These are phyloP conservation scores for Thereva unica DNA, from an alignment of 2,888 invertebrate species.

Conservation along the genomic window DNA sequence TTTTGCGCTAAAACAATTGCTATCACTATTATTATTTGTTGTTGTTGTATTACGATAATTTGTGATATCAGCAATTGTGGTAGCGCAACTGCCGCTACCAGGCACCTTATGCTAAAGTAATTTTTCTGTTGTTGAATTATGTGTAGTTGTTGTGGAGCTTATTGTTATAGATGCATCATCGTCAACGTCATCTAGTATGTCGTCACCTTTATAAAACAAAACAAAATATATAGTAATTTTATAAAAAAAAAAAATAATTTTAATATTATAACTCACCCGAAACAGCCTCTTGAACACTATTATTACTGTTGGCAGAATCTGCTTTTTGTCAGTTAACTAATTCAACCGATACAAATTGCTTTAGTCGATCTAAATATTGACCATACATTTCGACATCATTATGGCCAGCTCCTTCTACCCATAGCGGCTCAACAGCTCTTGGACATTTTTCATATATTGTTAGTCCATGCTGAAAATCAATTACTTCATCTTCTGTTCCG, in stretches of 20 bases:
- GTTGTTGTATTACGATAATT: conserved; percentile 15
- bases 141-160: conserved; percentile 42
- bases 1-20: conserved; percentile 31
- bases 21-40: conserved; percentile 18
- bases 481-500: conserved; percentile 95
- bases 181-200: conserved; percentile 36
- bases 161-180: conserved; percentile 41
- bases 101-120: conserved; percentile 42
- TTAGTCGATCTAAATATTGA: conserved; percentile 90
- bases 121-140: conserved; percentile 42
- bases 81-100: conserved; percentile 21
- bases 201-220: conserved; percentile 35
- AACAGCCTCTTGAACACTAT: conserved; percentile 43
- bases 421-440: conserved; percentile 90
- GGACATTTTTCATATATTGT: conserved; percentile 93
- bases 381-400: conserved; percentile 94
- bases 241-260: not conserved
- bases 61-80: conserved; percentile 24
- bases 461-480: conserved; percentile 93
- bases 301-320: conserved; percentile 51
- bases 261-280: conserved; percentile 37
- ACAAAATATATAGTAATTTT: not conserved
- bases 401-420: conserved; percentile 95
- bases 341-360: conserved; percentile 87
- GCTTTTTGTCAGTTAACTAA: conserved; percentile 78